phyloP scores from a whole-genome alignment of 2,797 vertebrate genomes.

The Corythornis leucogaster region DNA sequence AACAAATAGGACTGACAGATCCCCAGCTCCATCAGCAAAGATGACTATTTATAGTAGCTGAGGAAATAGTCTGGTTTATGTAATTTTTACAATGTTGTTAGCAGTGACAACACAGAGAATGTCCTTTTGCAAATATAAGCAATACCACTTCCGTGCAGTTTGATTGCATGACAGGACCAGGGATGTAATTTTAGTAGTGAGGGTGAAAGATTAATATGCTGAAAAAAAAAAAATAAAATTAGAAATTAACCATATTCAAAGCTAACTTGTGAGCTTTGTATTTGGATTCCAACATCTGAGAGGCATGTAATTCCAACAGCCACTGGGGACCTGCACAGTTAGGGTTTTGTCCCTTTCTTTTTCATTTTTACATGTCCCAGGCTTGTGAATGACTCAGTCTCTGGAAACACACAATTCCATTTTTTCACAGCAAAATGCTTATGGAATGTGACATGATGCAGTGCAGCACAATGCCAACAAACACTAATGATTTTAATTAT shows the following conservation, averaged over 20 bases:
- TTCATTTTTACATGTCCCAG: background rate
- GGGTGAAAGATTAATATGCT: background rate
- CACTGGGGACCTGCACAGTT: background rate
- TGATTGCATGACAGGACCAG: background rate
- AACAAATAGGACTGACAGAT: slow-evolving; percentile 14
- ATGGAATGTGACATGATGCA: background rate
- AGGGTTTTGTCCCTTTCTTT: background rate
- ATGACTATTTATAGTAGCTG: background rate
- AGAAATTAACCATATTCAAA: background rate
- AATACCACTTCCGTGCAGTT: background rate
- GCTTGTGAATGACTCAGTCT: background rate
- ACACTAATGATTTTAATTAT: slow-evolving; percentile 31
- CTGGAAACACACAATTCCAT: background rate
- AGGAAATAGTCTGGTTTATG: background rate
- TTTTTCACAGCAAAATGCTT: background rate
- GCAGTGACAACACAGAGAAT: background rate
- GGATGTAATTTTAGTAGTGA: background rate
- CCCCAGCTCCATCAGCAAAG: background rate
- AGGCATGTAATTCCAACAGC: background rate
- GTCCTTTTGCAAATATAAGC: background rate
- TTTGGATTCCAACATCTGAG: background rate
- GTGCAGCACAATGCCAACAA: background rate
- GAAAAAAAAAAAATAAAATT: background rate
- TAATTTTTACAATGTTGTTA: background rate
- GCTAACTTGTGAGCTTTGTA: background rate